Evolutionary conservation across 2,797 vertebrate species (phyloP).

Genomic region (Hybognathus amarus): DNA sequence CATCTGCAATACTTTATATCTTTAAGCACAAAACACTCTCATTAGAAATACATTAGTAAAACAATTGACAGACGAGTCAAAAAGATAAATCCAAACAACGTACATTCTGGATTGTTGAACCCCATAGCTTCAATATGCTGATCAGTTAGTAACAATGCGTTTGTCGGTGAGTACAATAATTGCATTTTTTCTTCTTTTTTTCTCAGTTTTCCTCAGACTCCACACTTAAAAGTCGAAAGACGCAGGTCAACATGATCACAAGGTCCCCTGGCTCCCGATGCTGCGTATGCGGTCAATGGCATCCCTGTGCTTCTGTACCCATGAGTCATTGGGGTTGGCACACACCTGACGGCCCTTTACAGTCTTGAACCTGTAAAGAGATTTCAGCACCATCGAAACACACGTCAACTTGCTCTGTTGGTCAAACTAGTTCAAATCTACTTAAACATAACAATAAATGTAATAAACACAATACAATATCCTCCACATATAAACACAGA

Average conservation of each 20-base stretch:
- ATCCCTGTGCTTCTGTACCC: slow-evolving; percentile 69
- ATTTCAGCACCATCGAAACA: not conserved
- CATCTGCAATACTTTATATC: not conserved
- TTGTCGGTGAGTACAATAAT: slow-evolving; percentile 5
- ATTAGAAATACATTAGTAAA: slow-evolving; percentile 18
- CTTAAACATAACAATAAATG: not conserved
- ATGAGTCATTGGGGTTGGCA: slow-evolving; percentile 58
- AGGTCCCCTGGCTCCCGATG: slow-evolving; percentile 36
- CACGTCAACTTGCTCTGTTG: not conserved
- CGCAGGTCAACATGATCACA: slow-evolving; percentile 52
- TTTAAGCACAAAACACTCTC: not conserved
- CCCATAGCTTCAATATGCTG: slow-evolving; percentile 38
- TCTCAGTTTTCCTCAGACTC: not conserved
- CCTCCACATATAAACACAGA: not conserved
- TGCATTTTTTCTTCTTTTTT: not conserved
- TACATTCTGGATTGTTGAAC: slow-evolving; percentile 21
- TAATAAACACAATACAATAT: not conserved
- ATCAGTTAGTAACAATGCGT: slow-evolving; percentile 29
- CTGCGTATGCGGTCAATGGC: slow-evolving; percentile 56
- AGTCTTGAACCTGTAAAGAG: slow-evolving; percentile 67
- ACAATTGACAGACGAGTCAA: not conserved
- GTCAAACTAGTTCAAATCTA: not conserved
- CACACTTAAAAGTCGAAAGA: not conserved
- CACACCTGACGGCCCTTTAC: slow-evolving; percentile 63
- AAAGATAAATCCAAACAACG: slow-evolving; percentile 8